phyloP scores from a whole-genome alignment of 2,797 vertebrate species.

The Amphiprion clarkii region DNA sequence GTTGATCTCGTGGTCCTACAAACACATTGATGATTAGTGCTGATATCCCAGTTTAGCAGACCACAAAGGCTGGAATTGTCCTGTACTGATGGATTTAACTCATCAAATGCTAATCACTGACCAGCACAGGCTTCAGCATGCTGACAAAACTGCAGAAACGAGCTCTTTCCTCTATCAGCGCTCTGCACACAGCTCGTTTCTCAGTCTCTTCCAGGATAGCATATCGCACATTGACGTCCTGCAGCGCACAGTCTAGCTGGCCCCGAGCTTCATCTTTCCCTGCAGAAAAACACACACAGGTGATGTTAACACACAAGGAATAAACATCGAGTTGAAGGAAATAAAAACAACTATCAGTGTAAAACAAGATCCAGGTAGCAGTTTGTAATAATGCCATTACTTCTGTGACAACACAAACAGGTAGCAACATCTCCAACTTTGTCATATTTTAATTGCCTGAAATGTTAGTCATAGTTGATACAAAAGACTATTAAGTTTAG shows the following conservation, averaged over 20 bases:
- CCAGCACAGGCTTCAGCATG: slow-evolving; percentile 89
- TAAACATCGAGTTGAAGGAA: not conserved
- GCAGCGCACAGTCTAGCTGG: slow-evolving; percentile 87
- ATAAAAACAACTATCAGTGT: not conserved
- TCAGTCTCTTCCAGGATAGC: slow-evolving; percentile 88
- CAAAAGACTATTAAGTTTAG: no score
- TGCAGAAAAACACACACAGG: slow-evolving; percentile 46
- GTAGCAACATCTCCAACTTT: no score
- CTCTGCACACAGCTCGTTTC: slow-evolving; percentile 86
- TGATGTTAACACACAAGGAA: not conserved
- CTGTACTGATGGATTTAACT: no score
- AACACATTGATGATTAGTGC: slow-evolving; percentile 3
- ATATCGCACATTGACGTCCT: slow-evolving; percentile 88
- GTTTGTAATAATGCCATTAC: not conserved
- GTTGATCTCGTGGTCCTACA: slow-evolving; percentile 88
- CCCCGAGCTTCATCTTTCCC: slow-evolving; percentile 87
- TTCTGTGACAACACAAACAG: no score
- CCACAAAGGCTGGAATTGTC: not conserved
- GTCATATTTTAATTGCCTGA: no score
- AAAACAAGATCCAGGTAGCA: not conserved
- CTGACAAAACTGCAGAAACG: slow-evolving; percentile 88
- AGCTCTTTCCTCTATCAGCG: slow-evolving; percentile 86
- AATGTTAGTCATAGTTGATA: no score
- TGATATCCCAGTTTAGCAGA: not conserved
- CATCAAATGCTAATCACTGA: slow-evolving; percentile 58